Evolutionary conservation across 2,888 invertebrate species (phyloP), one percentile per base, ranked within the genome.

Genomic region (Buathra laborator): DNA sequence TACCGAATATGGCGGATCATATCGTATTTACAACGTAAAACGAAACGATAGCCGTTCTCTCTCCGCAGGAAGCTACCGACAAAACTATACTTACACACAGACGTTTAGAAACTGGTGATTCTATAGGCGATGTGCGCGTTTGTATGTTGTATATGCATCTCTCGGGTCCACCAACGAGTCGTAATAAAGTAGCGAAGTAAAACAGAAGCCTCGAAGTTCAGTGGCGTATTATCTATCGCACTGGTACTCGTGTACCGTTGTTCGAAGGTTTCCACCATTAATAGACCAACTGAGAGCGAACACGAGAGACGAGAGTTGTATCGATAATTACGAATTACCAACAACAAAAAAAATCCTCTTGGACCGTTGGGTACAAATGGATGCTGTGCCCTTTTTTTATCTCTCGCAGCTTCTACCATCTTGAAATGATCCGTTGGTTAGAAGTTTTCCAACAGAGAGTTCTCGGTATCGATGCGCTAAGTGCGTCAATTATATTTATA

Each of bases 1-100:
- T 5, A 71, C 84, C 84, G 72, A 84, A 81, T 84, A 76, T 71
- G 84, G 84, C 67, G 66, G 67, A 66, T 84, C 77, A 84, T 84
- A 84, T 84, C 76, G 84, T 81, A 84, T 84, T 84, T 81, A 80
- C 84, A 72, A 48, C 71, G 64, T 77, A 77, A 48, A 66, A 81
- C 12, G 68, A 37, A 70, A 77, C 37, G 37, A 37, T 48, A 71
- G 68, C 59, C 66, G 48, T 76, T 37, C 32, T 12, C 71, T 72
- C 59, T 76, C 44, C 53, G 14, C 76, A 76, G 59, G 81, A 77
- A 70, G 62, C 37, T 81, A 71, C 72, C 72, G 68, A 77, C 76
- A 12, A 72, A 76, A 84, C 75, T 76, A 64, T 44, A 66, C 75
- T 70, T 76, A 64, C 48, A 64, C 75, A 37, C 37, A 9, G 37